Conservation (phyloP, 2,113 vertebrate species). For the Sphaerodactylus townsendi region DNA sequence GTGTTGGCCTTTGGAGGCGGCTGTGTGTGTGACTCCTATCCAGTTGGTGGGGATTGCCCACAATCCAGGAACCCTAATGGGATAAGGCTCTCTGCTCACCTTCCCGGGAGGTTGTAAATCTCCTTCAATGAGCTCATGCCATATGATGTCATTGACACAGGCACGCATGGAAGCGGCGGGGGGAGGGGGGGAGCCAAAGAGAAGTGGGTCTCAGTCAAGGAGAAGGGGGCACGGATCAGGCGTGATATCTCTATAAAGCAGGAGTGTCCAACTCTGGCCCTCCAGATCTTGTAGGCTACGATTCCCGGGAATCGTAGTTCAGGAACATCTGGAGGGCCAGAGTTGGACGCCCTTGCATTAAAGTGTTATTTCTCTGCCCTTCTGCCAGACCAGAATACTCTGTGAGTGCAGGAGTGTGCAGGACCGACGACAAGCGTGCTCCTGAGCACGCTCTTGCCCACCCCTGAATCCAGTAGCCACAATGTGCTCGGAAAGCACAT, state of each 20-base stretch:
- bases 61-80: background rate
- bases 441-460: background rate
- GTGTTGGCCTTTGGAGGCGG: background rate
- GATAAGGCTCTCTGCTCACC: background rate
- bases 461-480: background rate
- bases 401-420: background rate
- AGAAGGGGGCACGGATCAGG: background rate
- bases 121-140: background rate
- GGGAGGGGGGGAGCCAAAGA: background rate
- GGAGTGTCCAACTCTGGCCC: too few relatives aligned
- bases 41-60: background rate
- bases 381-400: background rate
- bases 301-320: too few relatives aligned
- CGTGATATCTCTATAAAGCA: too few relatives aligned
- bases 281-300: too few relatives aligned
- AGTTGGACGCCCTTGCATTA: too few relatives aligned
- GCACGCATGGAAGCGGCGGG: constrained; percentile 16
- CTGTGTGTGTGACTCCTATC: background rate
- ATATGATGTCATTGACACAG: constrained; percentile 4
- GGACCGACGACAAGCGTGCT: too few relatives aligned
- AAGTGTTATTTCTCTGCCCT: background rate
- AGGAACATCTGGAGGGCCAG: too few relatives aligned
- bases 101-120: background rate
- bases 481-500: background rate
- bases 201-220: background rate